A percentile compares a stretch with the other conserved stretches of the same genome.
These are phyloP conservation scores for Archivesica marissinica DNA, from an alignment of 1,140 invertebrate genomes.

Conservation along the genomic window DNA sequence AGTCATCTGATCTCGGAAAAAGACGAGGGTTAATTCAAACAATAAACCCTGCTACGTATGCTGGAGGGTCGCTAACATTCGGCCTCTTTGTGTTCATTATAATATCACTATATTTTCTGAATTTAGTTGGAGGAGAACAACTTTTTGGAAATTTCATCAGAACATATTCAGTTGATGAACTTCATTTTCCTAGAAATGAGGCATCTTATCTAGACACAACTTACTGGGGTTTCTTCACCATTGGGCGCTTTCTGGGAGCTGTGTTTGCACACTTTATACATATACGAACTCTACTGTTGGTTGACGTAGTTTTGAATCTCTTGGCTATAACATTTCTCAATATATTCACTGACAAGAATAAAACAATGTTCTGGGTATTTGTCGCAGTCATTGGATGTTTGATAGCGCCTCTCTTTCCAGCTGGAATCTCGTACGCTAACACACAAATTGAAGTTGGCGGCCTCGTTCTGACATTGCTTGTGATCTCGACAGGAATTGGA, in stretches of 20 bases:
- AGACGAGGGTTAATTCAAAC: not conserved
- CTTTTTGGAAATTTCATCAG: constrained; percentile 67
- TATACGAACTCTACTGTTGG: constrained; percentile 32
- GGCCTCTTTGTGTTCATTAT: constrained; percentile 62
- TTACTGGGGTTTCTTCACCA: constrained; percentile 57
- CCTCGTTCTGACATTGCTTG: constrained; percentile 38
- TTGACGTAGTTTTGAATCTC: constrained; percentile 39
- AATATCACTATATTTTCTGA: constrained; percentile 50
- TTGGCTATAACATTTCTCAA: constrained; percentile 30
- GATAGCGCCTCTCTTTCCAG: constrained; percentile 55
- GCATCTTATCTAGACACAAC: constrained; percentile 56
- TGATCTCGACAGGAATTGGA: constrained; percentile 35
- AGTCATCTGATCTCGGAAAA: too few relatives aligned
- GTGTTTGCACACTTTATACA: constrained; percentile 32
- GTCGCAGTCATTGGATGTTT: constrained; percentile 38
- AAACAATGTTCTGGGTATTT: constrained; percentile 42
- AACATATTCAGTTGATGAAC: constrained; percentile 57
- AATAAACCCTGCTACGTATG: constrained; percentile 59
- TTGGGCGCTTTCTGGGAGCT: constrained; percentile 47
- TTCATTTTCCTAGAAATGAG: constrained; percentile 43
- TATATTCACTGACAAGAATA: constrained; percentile 41
- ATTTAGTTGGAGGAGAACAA: constrained; percentile 67
- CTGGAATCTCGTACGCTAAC: constrained; percentile 46
- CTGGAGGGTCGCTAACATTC: constrained; percentile 26
- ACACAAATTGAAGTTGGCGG: constrained; percentile 55